Evolutionary conservation across 2,888 invertebrate species (phyloP), one percentile per base, ranked within the genome.

Genomic region (Hedya salicella): DNA sequence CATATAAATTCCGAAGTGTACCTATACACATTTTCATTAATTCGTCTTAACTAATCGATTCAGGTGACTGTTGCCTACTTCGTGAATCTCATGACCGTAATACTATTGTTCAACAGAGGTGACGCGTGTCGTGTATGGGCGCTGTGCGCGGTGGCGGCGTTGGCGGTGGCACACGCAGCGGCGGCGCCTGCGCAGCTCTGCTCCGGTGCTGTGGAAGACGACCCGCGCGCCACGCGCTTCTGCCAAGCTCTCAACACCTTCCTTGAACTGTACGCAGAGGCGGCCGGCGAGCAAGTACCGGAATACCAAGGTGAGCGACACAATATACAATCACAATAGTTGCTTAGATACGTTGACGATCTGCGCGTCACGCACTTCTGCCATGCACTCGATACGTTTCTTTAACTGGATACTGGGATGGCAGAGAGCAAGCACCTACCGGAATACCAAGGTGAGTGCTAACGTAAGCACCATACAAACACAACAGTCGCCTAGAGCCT

Each of bases 221-320:
- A 95, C 75, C 94, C 95, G 1, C 93, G 94, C 25, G 93, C 94
- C 74, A 93, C 95, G 52, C 91, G 94, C 71, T 94, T 95, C 82
- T 95, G 95, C 78, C 93, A 93, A 72, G 94, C 94, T 5, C 92
- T 95, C n/a, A 93, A 94, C 76, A 95, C 94, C 72, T 93, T 95
- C 87, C 92, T 94, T 52, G 94, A 95, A 74, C 92, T 95, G 56
- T 94, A 93, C 61, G 94, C 94, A 5, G 94, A 95, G 84, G 95
- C 95, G 71, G 86, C 92, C 75, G 85, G 94, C 74, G 87, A 94
- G 82, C 85, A 94, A 87, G 92, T 93, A 88, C 90, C 90, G 0
- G 89, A 92, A 68, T 91, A 91, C 66, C 91, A 92, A 86, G 91
- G 93, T 57, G 3, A 42, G 25, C 2, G 25, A 25, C 6, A 25